These are phyloP conservation scores for Rhinoraja longicauda DNA, from an alignment of 2,797 vertebrate species.

Conservation along the genomic window DNA sequence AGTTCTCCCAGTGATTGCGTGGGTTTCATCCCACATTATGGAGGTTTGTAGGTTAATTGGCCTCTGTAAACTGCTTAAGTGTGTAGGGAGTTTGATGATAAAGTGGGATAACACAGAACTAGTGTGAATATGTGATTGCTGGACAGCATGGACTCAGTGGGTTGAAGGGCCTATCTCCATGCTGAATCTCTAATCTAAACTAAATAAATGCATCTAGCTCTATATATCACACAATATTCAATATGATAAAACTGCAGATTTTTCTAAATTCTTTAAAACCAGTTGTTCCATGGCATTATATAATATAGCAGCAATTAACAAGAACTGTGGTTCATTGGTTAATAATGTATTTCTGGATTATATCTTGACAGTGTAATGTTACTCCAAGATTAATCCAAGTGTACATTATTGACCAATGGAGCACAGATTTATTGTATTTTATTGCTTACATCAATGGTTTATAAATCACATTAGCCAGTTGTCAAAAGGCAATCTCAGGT, in stretches of 20 bases:
- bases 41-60: too few relatives aligned
- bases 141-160: too few relatives aligned
- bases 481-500: conserved; percentile 37
- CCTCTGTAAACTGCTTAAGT: too few relatives aligned
- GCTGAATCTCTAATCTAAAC: background rate
- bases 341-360: conserved; percentile 34
- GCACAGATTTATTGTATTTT: conserved; percentile 26
- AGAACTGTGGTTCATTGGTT: conserved; percentile 14
- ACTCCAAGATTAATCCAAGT: conserved; percentile 21
- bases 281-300: conserved; percentile 37
- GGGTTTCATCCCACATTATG: too few relatives aligned
- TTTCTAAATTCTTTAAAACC: background rate
- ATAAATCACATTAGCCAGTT: conserved; percentile 38
- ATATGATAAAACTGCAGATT: background rate
- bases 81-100: too few relatives aligned
- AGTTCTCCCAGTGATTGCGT: too few relatives aligned
- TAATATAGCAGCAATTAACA: conserved; percentile 35
- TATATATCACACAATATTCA: background rate
- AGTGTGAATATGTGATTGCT: too few relatives aligned
- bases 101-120: too few relatives aligned
- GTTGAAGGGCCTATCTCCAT: too few relatives aligned
- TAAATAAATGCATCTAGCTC: background rate
- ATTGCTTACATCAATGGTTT: conserved; percentile 36
- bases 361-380: background rate
- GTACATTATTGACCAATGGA: conserved; percentile 28